phyloP scores from a whole-genome alignment of 1,140 invertebrate species.

The Drosophila simulans region DNA sequence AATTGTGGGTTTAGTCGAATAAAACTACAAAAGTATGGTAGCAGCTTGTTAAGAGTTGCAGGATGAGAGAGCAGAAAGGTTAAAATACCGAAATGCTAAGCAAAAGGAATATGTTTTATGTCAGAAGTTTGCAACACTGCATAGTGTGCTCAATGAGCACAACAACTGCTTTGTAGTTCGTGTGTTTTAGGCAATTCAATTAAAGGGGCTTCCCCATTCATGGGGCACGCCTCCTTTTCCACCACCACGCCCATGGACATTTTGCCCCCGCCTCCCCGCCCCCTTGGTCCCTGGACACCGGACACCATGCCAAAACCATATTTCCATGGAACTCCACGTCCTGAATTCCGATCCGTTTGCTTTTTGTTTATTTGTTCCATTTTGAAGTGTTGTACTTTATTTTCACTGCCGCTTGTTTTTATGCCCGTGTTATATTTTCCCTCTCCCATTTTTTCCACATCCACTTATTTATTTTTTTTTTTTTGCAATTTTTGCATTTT shows the following conservation, averaged over 20 bases:
- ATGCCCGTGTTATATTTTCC: constrained; percentile 20
- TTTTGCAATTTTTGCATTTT: neutral
- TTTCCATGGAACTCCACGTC: constrained; percentile 6
- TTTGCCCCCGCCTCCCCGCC: neutral
- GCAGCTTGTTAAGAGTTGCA: too few species aligned
- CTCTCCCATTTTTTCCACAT: constrained; percentile 6
- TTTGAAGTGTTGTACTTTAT: constrained; percentile 49
- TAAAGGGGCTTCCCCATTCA: constrained; percentile 11
- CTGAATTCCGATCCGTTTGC: constrained; percentile 27
- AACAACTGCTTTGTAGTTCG: too few species aligned
- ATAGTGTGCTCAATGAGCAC: too few species aligned
- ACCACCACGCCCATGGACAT: neutral
- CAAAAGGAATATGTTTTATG: too few species aligned
- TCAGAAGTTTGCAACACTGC: too few species aligned
- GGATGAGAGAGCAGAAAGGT: too few species aligned
- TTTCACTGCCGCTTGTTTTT: constrained; percentile 40
- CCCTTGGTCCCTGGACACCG: constrained; percentile 7
- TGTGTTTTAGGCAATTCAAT: constrained; percentile 15
- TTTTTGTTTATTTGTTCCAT: constrained; percentile 63
- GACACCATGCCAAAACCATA: neutral
- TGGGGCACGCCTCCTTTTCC: neutral
- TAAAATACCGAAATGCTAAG: too few species aligned
- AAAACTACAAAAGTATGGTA: too few species aligned
- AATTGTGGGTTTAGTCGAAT: too few species aligned
- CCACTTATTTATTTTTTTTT: constrained; percentile 10